Conservation (phyloP, 2,888 invertebrate genomes). For the Salticus scenicus region DNA sequence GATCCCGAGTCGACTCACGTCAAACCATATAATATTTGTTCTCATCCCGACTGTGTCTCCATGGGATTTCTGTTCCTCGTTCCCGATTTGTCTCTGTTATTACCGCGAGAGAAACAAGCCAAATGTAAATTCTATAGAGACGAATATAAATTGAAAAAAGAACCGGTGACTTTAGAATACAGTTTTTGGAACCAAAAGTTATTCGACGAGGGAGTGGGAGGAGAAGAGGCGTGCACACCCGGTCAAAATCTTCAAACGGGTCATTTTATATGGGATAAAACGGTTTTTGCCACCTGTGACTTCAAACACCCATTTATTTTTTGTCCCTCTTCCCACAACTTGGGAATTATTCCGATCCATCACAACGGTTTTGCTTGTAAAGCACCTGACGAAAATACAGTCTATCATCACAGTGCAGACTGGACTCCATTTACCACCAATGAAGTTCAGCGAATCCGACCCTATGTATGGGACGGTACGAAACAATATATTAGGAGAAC, state of each 20-base stretch:
- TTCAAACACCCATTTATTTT: constrained; percentile 19
- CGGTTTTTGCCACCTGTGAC: neutral
- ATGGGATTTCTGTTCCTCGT: constrained; percentile 18
- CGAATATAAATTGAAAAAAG: neutral
- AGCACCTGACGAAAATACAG: neutral
- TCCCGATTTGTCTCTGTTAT: neutral
- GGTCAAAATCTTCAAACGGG: constrained; percentile 14
- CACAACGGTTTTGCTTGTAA: neutral
- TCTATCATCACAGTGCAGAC: too few species aligned
- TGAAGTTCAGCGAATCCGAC: neutral
- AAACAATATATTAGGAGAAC: too few species aligned
- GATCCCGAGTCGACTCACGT: too few species aligned
- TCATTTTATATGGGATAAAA: neutral
- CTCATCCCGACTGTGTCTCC: constrained; percentile 21
- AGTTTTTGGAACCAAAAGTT: constrained; percentile 10
- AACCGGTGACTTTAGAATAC: too few species aligned
- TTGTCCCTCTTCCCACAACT: neutral
- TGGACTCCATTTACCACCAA: neutral
- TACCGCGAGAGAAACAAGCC: neutral
- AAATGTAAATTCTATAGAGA: neutral
- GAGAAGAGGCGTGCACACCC: neutral
- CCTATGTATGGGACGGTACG: neutral
- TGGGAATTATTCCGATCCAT: neutral
- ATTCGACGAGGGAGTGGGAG: too few species aligned
- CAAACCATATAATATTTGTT: constrained; percentile 20